Evolutionary conservation across 2,113 vertebrate genomes (phyloP).

Genomic region (Peucedramus taeniatus): DNA sequence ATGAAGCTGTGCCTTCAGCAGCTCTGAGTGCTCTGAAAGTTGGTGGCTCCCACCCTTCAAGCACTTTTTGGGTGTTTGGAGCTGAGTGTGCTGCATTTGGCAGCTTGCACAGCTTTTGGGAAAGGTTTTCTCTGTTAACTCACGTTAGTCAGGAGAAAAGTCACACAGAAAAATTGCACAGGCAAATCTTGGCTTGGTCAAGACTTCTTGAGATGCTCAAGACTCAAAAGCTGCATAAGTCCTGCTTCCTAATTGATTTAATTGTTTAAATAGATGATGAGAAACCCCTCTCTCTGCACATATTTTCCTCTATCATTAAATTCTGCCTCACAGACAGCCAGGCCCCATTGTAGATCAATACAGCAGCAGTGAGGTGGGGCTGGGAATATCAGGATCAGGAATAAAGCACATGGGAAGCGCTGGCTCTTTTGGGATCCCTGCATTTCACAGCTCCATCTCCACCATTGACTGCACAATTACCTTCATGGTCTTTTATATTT

Average conservation of each 20-base stretch:
- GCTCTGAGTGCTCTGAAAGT: neutral
- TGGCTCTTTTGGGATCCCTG: neutral
- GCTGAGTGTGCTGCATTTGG: neutral
- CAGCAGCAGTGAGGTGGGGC: neutral
- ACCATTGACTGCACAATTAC: neutral
- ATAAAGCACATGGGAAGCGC: neutral
- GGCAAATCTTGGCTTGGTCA: neutral
- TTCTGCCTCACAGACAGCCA: neutral
- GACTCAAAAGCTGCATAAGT: neutral
- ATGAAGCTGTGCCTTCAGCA: neutral
- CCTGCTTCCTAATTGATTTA: neutral
- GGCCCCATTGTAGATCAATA: accelerated
- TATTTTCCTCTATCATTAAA: neutral
- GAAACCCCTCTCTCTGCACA: neutral
- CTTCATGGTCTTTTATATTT: neutral
- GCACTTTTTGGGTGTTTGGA: neutral
- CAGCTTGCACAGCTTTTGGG: neutral
- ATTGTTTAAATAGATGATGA: accelerated
- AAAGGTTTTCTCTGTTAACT: neutral
- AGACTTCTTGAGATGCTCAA: neutral
- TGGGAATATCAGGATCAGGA: neutral
- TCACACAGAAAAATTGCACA: neutral
- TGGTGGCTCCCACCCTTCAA: neutral
- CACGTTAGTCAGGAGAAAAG: neutral
- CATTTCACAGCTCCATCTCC: neutral